phyloP scores from a whole-genome alignment of 2,888 invertebrate species.

The Dioctria linearis region DNA sequence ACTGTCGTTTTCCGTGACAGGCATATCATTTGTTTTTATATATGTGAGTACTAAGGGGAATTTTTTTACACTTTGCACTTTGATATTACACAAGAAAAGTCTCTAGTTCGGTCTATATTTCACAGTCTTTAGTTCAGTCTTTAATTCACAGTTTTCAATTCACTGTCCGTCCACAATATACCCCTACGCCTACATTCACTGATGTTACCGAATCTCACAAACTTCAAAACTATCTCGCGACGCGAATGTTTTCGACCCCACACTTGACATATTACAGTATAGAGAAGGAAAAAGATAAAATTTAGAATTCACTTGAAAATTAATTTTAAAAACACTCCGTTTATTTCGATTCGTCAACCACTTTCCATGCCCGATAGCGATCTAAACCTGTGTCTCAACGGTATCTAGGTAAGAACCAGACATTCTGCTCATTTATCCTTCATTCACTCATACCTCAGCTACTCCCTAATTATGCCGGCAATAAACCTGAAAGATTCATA shows the following conservation, averaged over 20 bases:
- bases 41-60: neutral
- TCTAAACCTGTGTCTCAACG: neutral
- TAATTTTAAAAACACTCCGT: neutral
- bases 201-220: neutral
- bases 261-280: neutral
- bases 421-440: too few relatives aligned
- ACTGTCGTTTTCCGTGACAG: neutral
- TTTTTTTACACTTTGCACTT: neutral
- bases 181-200: neutral
- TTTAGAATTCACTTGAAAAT: neutral
- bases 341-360: neutral
- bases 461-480: neutral
- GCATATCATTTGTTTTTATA: neutral
- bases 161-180: neutral
- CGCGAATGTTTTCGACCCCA: neutral
- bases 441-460: neutral
- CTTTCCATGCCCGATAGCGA: conserved; percentile 16
- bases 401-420: too few relatives aligned
- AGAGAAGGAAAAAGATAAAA: neutral
- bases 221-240: neutral
- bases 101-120: neutral
- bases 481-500: neutral
- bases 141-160: neutral
- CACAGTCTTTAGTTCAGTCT: neutral
- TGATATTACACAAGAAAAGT: neutral